Conservation (phyloP, 1,140 invertebrate species). For the Armadillidium nasatum region DNA sequence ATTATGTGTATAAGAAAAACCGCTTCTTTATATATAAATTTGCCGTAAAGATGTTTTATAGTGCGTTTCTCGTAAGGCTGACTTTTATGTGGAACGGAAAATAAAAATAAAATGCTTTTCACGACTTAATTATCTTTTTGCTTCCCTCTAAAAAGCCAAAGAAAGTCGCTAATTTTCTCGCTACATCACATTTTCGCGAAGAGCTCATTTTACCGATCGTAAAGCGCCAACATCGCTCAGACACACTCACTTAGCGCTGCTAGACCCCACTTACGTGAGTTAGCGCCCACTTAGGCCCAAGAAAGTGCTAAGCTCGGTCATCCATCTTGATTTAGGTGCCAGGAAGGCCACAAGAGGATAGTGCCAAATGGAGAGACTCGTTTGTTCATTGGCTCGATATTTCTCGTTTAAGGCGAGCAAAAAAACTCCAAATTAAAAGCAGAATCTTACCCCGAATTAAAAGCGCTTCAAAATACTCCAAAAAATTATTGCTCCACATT, state of each 20-base stretch:
- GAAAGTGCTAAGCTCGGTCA: constrained; percentile 8
- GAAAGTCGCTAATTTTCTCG: neutral
- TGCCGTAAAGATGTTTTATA: constrained; percentile 1
- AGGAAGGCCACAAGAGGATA: neutral
- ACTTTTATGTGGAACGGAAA: constrained; percentile 2
- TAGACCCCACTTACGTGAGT: constrained; percentile 5
- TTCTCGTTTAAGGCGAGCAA: neutral
- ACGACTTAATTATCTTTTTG: constrained; percentile 6
- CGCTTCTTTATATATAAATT: neutral
- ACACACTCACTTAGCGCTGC: neutral
- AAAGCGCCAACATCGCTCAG: constrained; percentile 1
- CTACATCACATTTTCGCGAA: constrained; percentile 1
- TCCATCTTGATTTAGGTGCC: constrained; percentile 11
- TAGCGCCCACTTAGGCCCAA: constrained; percentile 10
- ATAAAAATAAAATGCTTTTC: constrained; percentile 9
- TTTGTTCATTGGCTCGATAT: constrained; percentile 10
- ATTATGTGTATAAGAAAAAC: too few relatives aligned
- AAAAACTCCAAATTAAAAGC: neutral
- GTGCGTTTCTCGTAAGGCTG: neutral
- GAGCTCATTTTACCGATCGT: neutral
- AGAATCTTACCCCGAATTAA: neutral
- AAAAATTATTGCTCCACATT: too few relatives aligned
- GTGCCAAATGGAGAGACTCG: neutral
- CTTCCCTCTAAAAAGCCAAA: neutral
- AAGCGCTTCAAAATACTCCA: too few relatives aligned